These are phyloP conservation scores for Heliconius cydno DNA, from an alignment of 2,888 invertebrate genomes.

Conservation along the genomic window DNA sequence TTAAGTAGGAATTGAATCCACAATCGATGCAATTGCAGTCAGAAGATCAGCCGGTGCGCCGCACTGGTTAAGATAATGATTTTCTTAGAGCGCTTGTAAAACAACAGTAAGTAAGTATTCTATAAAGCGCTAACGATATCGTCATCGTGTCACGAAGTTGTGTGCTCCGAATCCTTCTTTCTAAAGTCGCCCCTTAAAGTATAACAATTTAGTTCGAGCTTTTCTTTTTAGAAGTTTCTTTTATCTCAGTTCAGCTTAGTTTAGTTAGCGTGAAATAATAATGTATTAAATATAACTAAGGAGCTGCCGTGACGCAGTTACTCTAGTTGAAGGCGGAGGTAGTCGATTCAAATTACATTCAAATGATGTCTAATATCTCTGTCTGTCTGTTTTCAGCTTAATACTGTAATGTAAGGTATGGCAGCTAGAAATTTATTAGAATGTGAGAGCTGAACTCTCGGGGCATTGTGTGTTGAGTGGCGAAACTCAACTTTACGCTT, in stretches of 20 bases:
- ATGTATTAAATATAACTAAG: neutral
- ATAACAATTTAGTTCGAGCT: slow-evolving; percentile 8
- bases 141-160: slow-evolving; percentile 3
- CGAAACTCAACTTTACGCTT: no score
- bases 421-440: no score
- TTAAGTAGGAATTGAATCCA: no score
- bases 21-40: no score
- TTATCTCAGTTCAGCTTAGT: slow-evolving; percentile 1
- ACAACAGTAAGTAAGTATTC: neutral
- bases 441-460: neutral
- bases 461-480: neutral
- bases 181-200: slow-evolving; percentile 15
- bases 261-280: neutral
- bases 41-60: no score
- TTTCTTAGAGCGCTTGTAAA: neutral
- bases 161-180: slow-evolving; percentile 16
- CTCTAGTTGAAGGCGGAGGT: no score
- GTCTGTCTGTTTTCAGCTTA: no score
- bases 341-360: no score
- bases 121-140: slow-evolving; percentile 12
- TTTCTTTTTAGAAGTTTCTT: neutral
- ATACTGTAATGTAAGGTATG: no score
- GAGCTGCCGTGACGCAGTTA: no score
- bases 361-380: no score
- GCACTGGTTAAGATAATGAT: neutral